phyloP scores from a whole-genome alignment of 2,113 vertebrate genomes.

The Xiphophorus couchianus region DNA sequence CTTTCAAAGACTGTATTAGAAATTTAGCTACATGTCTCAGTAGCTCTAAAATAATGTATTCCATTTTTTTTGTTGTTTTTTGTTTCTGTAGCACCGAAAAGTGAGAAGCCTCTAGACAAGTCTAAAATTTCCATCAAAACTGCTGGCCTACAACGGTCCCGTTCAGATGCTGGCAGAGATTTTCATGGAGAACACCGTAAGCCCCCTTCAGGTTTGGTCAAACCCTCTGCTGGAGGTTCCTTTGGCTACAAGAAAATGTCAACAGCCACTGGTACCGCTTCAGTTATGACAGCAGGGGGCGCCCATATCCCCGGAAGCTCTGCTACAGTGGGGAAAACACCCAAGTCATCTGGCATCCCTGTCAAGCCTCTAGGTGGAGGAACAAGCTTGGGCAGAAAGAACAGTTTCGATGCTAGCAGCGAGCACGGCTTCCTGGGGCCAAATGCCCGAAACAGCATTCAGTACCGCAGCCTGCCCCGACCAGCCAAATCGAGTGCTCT shows the following conservation, averaged over 20 bases:
- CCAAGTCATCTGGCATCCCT: slow-evolving; percentile 92
- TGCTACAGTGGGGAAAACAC: slow-evolving; percentile 89
- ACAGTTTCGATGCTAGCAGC: slow-evolving; percentile 90
- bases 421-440: slow-evolving; percentile 90
- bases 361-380: slow-evolving; percentile 85
- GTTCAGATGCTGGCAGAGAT: slow-evolving; percentile 92
- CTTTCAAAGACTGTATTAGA: not conserved
- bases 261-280: slow-evolving; percentile 87
- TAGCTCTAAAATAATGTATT: not conserved
- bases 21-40: not conserved
- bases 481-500: slow-evolving; percentile 95
- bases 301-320: slow-evolving; percentile 83
- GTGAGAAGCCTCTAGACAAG: slow-evolving; percentile 90
- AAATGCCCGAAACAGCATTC: slow-evolving; percentile 89
- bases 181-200: slow-evolving; percentile 88
- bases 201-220: slow-evolving; percentile 90
- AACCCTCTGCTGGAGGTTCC: slow-evolving; percentile 86
- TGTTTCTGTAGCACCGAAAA: slow-evolving; percentile 79
- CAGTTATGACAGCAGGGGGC: slow-evolving; percentile 89
- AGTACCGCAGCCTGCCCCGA: slow-evolving; percentile 96
- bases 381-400: slow-evolving; percentile 83
- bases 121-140: slow-evolving; percentile 88
- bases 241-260: slow-evolving; percentile 93
- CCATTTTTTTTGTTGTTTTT: slow-evolving; percentile 1
- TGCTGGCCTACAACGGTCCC: slow-evolving; percentile 89